phyloP scores from a whole-genome alignment of 2,888 invertebrate species.

The Aphodius sticticus region DNA sequence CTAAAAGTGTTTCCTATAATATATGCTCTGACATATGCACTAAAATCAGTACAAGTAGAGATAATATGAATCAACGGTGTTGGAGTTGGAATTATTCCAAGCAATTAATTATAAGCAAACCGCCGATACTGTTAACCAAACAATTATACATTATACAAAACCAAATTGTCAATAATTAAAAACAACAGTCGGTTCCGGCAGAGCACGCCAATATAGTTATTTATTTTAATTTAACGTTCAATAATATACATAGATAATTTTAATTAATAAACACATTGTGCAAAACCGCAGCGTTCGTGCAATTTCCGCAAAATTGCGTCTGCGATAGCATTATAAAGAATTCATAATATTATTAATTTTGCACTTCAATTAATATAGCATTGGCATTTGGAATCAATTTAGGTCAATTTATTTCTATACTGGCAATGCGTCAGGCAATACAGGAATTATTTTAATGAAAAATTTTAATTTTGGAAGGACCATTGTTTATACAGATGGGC shows the following conservation, averaged over 20 bases:
- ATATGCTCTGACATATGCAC: too few relatives aligned
- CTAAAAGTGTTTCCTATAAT: too few relatives aligned
- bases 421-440: background rate
- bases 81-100: background rate
- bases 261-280: background rate
- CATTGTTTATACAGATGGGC: too few relatives aligned
- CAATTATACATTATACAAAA: background rate
- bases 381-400: background rate
- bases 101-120: background rate
- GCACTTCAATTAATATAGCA: background rate
- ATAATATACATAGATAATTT: background rate
- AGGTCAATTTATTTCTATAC: background rate
- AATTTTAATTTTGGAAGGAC: too few relatives aligned
- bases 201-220: background rate
- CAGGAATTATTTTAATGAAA: too few relatives aligned
- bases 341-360: background rate
- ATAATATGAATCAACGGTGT: too few relatives aligned
- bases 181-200: background rate
- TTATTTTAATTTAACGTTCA: background rate
- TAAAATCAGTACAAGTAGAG: too few relatives aligned
- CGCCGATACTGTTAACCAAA: background rate
- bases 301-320: background rate
- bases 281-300: background rate
- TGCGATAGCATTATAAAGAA: background rate
- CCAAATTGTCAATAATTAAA: background rate